Conservation (phyloP, 2,888 invertebrate genomes). For the Mimachlamys varia region DNA sequence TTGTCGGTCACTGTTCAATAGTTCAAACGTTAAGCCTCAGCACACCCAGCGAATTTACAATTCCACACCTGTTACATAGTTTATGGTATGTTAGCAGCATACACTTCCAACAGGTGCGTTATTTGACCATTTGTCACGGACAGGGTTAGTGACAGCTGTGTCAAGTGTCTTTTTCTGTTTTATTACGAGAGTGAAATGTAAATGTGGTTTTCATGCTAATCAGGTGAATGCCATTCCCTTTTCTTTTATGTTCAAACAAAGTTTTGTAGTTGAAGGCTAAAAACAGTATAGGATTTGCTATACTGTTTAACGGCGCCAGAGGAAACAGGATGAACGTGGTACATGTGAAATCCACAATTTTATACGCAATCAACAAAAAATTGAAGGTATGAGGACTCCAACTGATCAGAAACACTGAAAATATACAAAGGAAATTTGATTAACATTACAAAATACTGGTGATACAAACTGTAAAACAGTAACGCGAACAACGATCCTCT, state of each 20-base stretch:
- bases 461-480: too few relatives aligned
- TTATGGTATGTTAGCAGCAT: too few relatives aligned
- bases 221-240: background rate
- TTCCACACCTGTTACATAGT: too few relatives aligned
- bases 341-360: background rate
- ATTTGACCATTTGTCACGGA: background rate
- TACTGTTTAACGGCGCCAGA: background rate
- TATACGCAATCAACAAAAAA: background rate
- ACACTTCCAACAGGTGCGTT: background rate
- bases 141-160: background rate
- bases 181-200: background rate
- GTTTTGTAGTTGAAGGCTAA: constrained; percentile 16
- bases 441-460: too few relatives aligned
- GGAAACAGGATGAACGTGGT: background rate
- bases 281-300: background rate
- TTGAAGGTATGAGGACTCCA: constrained; percentile 18
- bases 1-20: too few relatives aligned
- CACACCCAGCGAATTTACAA: too few relatives aligned
- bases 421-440: background rate
- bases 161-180: background rate
- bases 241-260: background rate
- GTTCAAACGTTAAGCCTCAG: too few relatives aligned
- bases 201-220: background rate
- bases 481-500: too few relatives aligned
- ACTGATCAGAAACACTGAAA: background rate